A percentile compares a stretch with the other conserved stretches of the same genome.
Evolutionary conservation across 2,888 invertebrate genomes (phyloP).

Genomic region (Pycnomerus fuliginosus): DNA sequence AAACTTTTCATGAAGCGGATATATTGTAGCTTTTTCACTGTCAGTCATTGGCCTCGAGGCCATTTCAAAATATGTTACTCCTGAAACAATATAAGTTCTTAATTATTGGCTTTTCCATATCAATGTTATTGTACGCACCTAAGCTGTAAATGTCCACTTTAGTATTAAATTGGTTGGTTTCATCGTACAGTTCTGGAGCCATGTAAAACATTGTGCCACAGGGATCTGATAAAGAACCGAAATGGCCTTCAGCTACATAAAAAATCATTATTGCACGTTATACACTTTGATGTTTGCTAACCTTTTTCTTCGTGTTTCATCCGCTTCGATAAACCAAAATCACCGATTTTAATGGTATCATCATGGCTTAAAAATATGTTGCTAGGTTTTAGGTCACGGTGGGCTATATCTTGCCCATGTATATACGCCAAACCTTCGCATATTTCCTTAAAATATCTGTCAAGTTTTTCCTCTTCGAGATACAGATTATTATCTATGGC

Average conservation of each 20-base stretch:
- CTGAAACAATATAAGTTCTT: slow-evolving; percentile 3
- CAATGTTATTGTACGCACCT: not conserved
- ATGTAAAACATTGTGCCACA: slow-evolving; percentile 12
- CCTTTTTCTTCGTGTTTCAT: slow-evolving; percentile 1
- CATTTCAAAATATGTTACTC: slow-evolving; percentile 14
- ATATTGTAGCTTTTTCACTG: slow-evolving; percentile 2
- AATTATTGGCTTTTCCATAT: not conserved
- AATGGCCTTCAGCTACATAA: slow-evolving; percentile 1
- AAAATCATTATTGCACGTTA: not conserved
- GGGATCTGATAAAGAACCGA: slow-evolving; percentile 2
- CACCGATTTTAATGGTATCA: slow-evolving; percentile 13
- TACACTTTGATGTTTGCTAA: not conserved
- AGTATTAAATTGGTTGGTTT: slow-evolving; percentile 1
- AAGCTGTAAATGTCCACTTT: slow-evolving; percentile 15
- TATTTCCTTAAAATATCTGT: slow-evolving; percentile 14
- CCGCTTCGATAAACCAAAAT: slow-evolving; percentile 13
- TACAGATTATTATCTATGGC: slow-evolving; percentile 10
- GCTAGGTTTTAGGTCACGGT: slow-evolving; percentile 12
- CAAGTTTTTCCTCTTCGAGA: slow-evolving; percentile 5
- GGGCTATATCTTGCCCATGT: slow-evolving; percentile 6
- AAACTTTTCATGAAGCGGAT: not conserved
- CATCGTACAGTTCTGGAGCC: slow-evolving; percentile 4
- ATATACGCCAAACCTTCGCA: slow-evolving; percentile 13
- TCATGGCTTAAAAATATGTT: slow-evolving; percentile 11
- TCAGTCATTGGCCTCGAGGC: slow-evolving; percentile 7